Conservation (phyloP, 2,797 vertebrate species). For the Myotis myotis region DNA sequence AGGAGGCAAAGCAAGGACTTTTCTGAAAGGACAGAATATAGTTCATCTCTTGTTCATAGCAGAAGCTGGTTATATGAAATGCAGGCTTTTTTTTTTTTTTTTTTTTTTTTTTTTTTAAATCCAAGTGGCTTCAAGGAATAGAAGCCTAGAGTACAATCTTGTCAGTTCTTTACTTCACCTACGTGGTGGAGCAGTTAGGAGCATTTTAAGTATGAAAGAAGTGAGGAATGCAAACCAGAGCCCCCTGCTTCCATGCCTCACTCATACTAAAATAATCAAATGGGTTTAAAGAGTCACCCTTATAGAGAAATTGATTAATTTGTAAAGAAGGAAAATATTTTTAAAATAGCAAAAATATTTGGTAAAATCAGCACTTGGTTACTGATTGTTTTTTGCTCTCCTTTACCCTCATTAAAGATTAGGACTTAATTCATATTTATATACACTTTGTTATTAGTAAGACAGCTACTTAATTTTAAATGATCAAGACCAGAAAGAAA, state of each 20-base stretch:
- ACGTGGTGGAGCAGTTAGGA: not conserved
- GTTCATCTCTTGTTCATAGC: not conserved
- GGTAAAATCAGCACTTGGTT: not conserved
- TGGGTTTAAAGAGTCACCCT: not conserved
- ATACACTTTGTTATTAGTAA: not conserved
- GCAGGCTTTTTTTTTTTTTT: not conserved
- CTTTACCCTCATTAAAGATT: not conserved
- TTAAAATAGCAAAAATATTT: not conserved
- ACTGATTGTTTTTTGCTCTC: not conserved
- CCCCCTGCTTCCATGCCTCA: not conserved
- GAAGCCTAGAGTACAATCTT: not conserved
- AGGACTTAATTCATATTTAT: not conserved
- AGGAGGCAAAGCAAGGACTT: not conserved
- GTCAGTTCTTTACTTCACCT: not conserved
- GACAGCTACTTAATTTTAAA: slow-evolving; percentile 20
- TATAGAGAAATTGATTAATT: slow-evolving; percentile 35
- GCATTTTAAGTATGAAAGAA: not conserved
- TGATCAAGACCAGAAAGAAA: slow-evolving; percentile 36
- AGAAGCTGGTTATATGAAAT: not conserved
- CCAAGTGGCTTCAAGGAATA: not conserved
- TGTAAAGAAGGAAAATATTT: slow-evolving; percentile 15
- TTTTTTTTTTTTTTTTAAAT: not conserved
- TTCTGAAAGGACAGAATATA: not conserved
- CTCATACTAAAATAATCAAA: not conserved
- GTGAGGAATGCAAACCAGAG: not conserved